Conservation (phyloP, 2,888 invertebrate genomes). For the Trachelus tabidus region DNA sequence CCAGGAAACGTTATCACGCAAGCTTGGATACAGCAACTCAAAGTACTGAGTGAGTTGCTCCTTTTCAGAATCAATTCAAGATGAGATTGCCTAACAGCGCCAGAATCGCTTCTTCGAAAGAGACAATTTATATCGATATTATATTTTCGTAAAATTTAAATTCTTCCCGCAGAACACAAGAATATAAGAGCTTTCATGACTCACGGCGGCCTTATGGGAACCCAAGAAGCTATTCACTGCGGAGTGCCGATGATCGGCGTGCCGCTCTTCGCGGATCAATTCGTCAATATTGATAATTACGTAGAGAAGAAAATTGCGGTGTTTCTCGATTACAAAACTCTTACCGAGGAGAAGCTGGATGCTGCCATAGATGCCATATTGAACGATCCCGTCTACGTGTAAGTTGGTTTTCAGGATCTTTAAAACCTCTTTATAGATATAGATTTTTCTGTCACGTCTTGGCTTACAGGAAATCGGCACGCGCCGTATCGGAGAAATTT, state of each 20-base stretch:
- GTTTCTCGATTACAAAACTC: slow-evolving; percentile 28
- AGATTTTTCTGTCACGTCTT: too few species aligned
- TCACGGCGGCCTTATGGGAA: slow-evolving; percentile 46
- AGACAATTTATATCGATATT: neutral
- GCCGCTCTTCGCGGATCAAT: slow-evolving; percentile 45
- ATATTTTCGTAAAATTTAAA: too few species aligned
- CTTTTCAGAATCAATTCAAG: neutral
- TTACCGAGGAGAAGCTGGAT: slow-evolving; percentile 38
- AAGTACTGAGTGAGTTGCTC: slow-evolving; percentile 24
- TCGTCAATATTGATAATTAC: slow-evolving; percentile 42
- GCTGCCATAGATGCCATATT: slow-evolving; percentile 42
- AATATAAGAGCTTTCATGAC: slow-evolving; percentile 57
- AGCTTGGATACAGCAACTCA: slow-evolving; percentile 48
- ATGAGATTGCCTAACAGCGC: too few species aligned
- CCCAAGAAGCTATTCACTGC: slow-evolving; percentile 40
- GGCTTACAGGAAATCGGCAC: too few species aligned
- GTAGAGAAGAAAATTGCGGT: slow-evolving; percentile 40
- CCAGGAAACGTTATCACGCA: slow-evolving; percentile 40
- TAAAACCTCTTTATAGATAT: neutral
- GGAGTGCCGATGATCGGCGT: slow-evolving; percentile 46
- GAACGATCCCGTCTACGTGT: slow-evolving; percentile 34
- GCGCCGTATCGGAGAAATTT: neutral
- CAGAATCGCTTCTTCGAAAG: too few species aligned
- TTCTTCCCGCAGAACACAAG: slow-evolving; percentile 43
- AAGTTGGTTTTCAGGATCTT: neutral